Percentiles rank a stretch among this genome's conserved stretches.
Evolutionary conservation across 2,888 invertebrate genomes (phyloP).

Genomic region (Oscheius sp.): DNA sequence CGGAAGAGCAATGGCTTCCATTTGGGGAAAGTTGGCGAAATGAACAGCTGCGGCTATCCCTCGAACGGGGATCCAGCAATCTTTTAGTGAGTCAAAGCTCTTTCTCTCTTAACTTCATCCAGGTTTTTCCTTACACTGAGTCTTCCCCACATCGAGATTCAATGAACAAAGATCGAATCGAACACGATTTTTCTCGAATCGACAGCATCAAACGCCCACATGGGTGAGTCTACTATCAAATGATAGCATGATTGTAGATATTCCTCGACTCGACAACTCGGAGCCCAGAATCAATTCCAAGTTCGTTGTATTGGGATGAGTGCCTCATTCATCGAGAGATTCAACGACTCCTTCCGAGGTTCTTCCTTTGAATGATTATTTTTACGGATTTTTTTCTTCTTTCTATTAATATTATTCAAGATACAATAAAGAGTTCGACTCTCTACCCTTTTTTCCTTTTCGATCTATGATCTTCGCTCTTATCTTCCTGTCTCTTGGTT

Average conservation of each 20-base stretch:
- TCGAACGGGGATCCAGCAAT: constrained; percentile 57
- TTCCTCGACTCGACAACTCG: constrained; percentile 9
- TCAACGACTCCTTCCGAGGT: constrained; percentile 51
- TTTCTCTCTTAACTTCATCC: too few relatives aligned
- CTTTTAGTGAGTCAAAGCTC: constrained; percentile 29
- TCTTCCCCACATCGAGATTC: constrained; percentile 49
- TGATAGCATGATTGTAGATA: not conserved
- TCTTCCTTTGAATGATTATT: constrained; percentile 20
- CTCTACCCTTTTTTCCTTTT: not conserved
- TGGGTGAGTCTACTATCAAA: constrained; percentile 33
- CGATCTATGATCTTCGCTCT: constrained; percentile 1
- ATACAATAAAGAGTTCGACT: too few relatives aligned
- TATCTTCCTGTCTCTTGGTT: too few relatives aligned
- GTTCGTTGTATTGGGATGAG: constrained; percentile 59
- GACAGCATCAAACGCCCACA: constrained; percentile 52
- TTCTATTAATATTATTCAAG: not conserved
- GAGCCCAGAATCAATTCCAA: constrained; percentile 48
- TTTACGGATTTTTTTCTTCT: not conserved
- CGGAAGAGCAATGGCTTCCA: constrained; percentile 66
- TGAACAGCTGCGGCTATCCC: constrained; percentile 62
- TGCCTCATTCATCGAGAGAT: constrained; percentile 55
- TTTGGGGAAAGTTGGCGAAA: constrained; percentile 64
- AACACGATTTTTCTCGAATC: constrained; percentile 49
- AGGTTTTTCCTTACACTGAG: constrained; percentile 53
- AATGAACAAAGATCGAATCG: constrained; percentile 47